phyloP scores from a whole-genome alignment of 2,797 vertebrate species.

The Pseudomugil gertrudae region DNA sequence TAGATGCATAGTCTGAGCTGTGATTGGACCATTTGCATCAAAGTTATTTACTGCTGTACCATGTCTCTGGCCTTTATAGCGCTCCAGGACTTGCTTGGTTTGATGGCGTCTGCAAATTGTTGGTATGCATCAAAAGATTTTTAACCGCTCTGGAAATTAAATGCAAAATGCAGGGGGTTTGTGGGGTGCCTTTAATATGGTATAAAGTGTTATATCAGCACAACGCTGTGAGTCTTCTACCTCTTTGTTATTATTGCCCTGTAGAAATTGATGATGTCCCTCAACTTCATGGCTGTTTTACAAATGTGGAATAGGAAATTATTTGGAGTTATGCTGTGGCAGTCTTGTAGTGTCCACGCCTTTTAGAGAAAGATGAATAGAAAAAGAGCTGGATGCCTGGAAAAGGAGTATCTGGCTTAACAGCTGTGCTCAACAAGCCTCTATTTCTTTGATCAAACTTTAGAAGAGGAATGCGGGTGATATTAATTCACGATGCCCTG shows the following conservation, averaged over 20 bases:
- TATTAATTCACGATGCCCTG: conserved; percentile 31
- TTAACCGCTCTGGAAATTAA: conserved; percentile 51
- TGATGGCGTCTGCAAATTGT: conserved; percentile 34
- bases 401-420: conserved; percentile 35
- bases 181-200: conserved; percentile 52
- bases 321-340: conserved; percentile 58
- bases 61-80: conserved; percentile 19
- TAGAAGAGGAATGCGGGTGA: conserved; percentile 41
- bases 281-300: conserved; percentile 72
- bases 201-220: conserved; percentile 61
- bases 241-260: conserved; percentile 71
- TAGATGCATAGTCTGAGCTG: conserved; percentile 7
- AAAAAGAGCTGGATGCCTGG: conserved; percentile 25
- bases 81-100: conserved; percentile 18
- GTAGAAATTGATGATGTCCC: conserved; percentile 74
- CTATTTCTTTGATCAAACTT: conserved; percentile 41
- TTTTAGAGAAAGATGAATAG: conserved; percentile 61
- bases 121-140: conserved; percentile 51
- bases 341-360: conserved; percentile 61
- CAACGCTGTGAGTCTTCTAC: conserved; percentile 52
- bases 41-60: conserved; percentile 27
- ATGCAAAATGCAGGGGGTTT: conserved; percentile 42
- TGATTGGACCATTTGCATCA: conserved; percentile 9
- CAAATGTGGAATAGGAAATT: conserved; percentile 69
- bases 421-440: conserved; percentile 41